Evolutionary conservation across 2,888 invertebrate genomes (phyloP).

Genomic region (Ctenicera cuprea): DNA sequence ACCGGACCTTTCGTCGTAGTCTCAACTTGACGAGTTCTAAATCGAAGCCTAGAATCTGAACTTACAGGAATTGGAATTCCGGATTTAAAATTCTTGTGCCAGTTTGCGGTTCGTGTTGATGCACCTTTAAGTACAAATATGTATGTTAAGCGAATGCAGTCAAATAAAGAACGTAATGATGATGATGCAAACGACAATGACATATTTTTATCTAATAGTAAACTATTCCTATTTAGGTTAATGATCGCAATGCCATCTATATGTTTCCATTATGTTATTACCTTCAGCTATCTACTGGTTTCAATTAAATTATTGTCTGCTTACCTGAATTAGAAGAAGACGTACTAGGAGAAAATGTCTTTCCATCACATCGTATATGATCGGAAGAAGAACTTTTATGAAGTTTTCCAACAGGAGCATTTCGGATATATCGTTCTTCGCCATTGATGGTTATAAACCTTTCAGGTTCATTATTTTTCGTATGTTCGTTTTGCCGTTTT

Average conservation of each 20-base stretch:
- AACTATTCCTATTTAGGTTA: not conserved
- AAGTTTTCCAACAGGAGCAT: constrained; percentile 51
- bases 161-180: not conserved
- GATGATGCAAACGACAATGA: too few species aligned
- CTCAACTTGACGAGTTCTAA: constrained; percentile 50
- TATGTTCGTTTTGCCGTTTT: constrained; percentile 35
- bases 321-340: constrained; percentile 59
- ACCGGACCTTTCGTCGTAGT: constrained; percentile 45
- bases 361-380: constrained; percentile 57
- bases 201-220: not conserved
- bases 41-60: constrained; percentile 59
- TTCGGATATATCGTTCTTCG: constrained; percentile 49
- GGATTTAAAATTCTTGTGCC: constrained; percentile 64
- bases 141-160: not conserved
- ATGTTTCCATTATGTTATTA: not conserved
- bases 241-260: not conserved
- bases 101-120: constrained; percentile 24
- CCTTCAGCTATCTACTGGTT: not conserved
- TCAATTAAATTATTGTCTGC: not conserved
- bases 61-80: constrained; percentile 70
- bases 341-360: constrained; percentile 56
- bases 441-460: constrained; percentile 41
- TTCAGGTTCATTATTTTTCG: constrained; percentile 28
- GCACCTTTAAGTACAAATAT: constrained; percentile 38
- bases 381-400: constrained; percentile 70